Percentiles rank a stretch among this genome's conserved stretches.
phyloP scores from a whole-genome alignment of 2,113 vertebrate genomes.

The Myocastor coypus region DNA sequence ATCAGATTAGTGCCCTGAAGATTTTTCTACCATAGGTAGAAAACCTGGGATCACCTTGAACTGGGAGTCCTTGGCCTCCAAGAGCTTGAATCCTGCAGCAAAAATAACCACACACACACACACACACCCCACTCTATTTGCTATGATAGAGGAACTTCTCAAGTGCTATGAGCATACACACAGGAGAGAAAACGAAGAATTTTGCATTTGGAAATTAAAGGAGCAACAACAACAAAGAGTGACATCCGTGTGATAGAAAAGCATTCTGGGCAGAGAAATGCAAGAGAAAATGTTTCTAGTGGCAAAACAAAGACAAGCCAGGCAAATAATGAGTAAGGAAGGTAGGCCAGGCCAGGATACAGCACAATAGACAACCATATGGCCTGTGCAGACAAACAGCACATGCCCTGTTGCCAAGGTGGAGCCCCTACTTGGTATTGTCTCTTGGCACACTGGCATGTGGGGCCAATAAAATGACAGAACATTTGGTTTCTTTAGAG shows the following conservation, averaged over 20 bases:
- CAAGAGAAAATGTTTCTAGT: background rate
- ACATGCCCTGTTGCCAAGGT: background rate
- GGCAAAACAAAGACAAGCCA: background rate
- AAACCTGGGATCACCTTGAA: background rate
- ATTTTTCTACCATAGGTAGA: background rate
- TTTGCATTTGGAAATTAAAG: conserved; percentile 32
- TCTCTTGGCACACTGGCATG: background rate
- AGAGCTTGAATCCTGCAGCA: background rate
- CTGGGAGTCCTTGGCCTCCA: background rate
- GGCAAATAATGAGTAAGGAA: background rate
- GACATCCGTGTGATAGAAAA: background rate
- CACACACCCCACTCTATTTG: background rate
- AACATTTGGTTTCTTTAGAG: conserved; percentile 20
- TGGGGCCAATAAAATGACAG: background rate
- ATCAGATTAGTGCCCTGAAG: background rate
- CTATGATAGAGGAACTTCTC: background rate
- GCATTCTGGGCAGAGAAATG: background rate
- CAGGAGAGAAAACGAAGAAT: background rate
- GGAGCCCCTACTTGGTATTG: background rate
- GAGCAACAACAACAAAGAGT: background rate
- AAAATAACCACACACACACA: background rate
- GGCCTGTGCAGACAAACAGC: background rate
- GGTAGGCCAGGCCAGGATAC: background rate
- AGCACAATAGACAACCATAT: background rate
- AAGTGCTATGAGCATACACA: background rate